These are phyloP conservation scores for Pterois miles DNA, from an alignment of 2,797 vertebrate genomes.

Conservation along the genomic window DNA sequence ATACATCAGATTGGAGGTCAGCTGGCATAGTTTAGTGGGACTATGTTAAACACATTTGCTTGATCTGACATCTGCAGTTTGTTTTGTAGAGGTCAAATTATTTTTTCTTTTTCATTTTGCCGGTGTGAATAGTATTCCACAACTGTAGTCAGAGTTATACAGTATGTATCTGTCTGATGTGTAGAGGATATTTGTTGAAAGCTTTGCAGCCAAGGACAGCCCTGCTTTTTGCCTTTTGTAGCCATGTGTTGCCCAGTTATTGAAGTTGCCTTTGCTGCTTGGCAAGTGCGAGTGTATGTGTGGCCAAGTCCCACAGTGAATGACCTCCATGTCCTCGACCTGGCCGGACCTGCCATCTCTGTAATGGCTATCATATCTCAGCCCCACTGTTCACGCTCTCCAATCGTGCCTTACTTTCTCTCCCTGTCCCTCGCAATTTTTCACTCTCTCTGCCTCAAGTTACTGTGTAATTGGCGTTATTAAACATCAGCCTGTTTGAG, in stretches of 20 bases:
- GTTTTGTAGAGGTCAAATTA: not conserved
- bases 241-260: slow-evolving; percentile 34
- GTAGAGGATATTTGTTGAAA: slow-evolving; percentile 50
- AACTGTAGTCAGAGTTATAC: not conserved
- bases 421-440: slow-evolving; percentile 28
- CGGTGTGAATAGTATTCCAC: slow-evolving; percentile 14
- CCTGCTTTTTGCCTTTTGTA: slow-evolving; percentile 42
- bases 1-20: slow-evolving; percentile 10
- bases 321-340: slow-evolving; percentile 75
- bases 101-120: not conserved
- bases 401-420: slow-evolving; percentile 15
- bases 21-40: slow-evolving; percentile 15
- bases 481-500: slow-evolving; percentile 41
- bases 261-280: slow-evolving; percentile 65
- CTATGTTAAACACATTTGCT: slow-evolving; percentile 9
- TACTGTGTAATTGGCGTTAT: slow-evolving; percentile 54
- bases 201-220: slow-evolving; percentile 56
- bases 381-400: slow-evolving; percentile 45
- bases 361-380: slow-evolving; percentile 76
- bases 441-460: slow-evolving; percentile 30
- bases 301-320: slow-evolving; percentile 74
- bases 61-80: slow-evolving; percentile 9
- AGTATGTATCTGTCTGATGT: slow-evolving; percentile 37
- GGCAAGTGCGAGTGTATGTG: slow-evolving; percentile 67
- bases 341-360: slow-evolving; percentile 65